phyloP scores from a whole-genome alignment of 2,113 vertebrate species.

The Dasypus novemcinctus region DNA sequence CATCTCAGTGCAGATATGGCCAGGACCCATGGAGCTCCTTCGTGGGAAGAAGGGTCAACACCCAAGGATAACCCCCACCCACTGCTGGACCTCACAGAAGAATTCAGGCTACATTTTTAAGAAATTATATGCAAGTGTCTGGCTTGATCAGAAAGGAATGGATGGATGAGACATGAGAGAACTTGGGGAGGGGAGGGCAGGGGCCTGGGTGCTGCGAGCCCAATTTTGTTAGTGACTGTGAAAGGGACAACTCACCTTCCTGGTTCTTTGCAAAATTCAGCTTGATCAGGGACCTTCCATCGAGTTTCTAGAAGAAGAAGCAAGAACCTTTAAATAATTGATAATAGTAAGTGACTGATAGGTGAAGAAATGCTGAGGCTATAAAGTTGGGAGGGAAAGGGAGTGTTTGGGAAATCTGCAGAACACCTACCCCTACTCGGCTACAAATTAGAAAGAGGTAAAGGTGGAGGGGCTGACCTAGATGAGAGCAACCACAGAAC shows the following conservation, averaged over 20 bases:
- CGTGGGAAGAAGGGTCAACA: neutral
- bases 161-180: neutral
- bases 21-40: too few relatives aligned
- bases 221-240: neutral
- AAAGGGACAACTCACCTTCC: slow-evolving; percentile 87
- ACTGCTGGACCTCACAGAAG: neutral
- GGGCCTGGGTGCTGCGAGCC: fast-evolving
- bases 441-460: too few relatives aligned
- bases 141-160: neutral
- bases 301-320: slow-evolving; percentile 90
- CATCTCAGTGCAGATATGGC: neutral
- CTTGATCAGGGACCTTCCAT: slow-evolving; percentile 94
- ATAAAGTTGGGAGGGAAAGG: neutral
- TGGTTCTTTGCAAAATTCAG: slow-evolving; percentile 95
- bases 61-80: neutral
- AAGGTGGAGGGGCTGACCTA: neutral
- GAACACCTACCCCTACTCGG: neutral
- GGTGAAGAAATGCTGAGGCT: neutral
- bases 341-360: neutral
- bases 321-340: neutral
- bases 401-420: neutral
- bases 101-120: neutral
- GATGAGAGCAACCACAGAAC: neutral
- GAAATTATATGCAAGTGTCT: neutral
- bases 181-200: neutral